These are phyloP conservation scores for Drosophila mimica DNA, from an alignment of 2,888 invertebrate genomes.

Conservation along the genomic window DNA sequence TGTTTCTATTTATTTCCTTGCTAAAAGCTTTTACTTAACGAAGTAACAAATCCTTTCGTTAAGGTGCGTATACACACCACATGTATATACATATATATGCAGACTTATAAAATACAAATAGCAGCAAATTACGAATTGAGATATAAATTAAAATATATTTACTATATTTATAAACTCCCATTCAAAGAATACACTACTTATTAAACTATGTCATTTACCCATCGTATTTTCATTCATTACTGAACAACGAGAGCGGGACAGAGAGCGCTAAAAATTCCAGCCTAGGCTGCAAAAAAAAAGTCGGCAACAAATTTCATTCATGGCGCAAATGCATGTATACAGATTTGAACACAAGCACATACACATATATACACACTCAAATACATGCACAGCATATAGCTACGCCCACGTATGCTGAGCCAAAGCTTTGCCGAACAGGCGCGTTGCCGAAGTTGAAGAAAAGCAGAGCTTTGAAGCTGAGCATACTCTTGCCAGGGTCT, in stretches of 20 bases:
- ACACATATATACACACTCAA: neutral
- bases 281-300: constrained; percentile 1
- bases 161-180: neutral
- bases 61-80: neutral
- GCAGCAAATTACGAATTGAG: neutral
- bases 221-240: neutral
- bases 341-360: neutral
- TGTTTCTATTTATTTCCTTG: neutral
- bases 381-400: neutral
- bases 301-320: constrained; percentile 50
- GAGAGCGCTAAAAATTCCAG: constrained; percentile 4
- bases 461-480: constrained; percentile 1
- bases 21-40: neutral
- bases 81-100: neutral
- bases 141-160: neutral
- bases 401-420: constrained; percentile 16
- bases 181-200: neutral
- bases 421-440: neutral
- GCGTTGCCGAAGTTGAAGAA: neutral
- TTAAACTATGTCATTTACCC: neutral
- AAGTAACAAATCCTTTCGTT: neutral
- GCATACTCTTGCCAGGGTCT: constrained; percentile 20
- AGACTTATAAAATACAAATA: neutral
- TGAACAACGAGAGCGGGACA: neutral
- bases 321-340: constrained; percentile 33